phyloP scores from a whole-genome alignment of 1,140 invertebrate species.

The Aphaenogaster rudis region DNA sequence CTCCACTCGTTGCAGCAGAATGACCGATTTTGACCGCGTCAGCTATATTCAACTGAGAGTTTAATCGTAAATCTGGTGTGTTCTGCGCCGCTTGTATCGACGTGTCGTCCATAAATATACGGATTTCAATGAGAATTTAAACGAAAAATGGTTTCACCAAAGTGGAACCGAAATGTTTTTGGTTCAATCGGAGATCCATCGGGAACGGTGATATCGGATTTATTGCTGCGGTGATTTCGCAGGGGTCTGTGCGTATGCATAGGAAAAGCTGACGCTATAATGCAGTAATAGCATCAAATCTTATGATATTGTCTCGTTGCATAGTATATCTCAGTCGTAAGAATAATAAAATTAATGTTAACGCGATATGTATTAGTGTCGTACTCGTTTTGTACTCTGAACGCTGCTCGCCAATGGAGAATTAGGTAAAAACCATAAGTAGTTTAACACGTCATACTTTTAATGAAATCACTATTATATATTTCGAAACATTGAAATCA shows the following conservation, averaged over 20 bases:
- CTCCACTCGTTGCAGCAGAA: constrained; percentile 27
- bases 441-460: not conserved
- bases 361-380: not conserved
- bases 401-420: not conserved
- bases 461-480: not conserved
- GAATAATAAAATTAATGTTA: constrained; percentile 2
- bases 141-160: constrained; percentile 61
- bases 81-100: constrained; percentile 51
- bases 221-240: constrained; percentile 39
- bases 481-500: not conserved
- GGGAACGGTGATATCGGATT: constrained; percentile 37
- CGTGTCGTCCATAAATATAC: constrained; percentile 61
- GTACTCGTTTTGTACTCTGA: not conserved
- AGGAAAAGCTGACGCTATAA: constrained; percentile 34
- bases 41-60: constrained; percentile 11
- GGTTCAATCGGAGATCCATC: constrained; percentile 57
- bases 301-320: constrained; percentile 28
- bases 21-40: constrained; percentile 28
- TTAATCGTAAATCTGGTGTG: constrained; percentile 66
- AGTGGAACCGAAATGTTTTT: constrained; percentile 45
- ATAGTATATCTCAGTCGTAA: not conserved
- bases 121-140: constrained; percentile 53
- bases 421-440: not conserved
- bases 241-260: constrained; percentile 7
- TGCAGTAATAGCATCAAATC: constrained; percentile 14